phyloP scores from a whole-genome alignment of 2,797 vertebrate species.

The Sarcophilus harrisii region DNA sequence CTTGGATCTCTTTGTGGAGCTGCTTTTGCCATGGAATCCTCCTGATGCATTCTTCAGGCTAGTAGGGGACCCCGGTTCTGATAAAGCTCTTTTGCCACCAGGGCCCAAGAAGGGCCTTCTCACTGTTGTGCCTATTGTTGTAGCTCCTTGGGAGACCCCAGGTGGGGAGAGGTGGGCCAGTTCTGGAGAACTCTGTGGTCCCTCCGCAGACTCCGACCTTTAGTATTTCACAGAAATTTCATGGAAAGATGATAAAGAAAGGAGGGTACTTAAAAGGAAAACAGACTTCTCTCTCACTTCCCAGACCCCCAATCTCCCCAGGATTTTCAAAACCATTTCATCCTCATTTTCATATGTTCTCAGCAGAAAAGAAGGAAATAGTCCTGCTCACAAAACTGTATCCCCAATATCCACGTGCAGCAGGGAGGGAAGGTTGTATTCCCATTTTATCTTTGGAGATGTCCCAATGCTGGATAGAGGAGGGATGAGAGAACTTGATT shows the following conservation, averaged over 20 bases:
- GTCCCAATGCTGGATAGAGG: background rate
- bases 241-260: background rate
- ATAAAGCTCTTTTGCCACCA: background rate
- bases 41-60: constrained; percentile 72
- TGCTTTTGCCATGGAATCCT: constrained; percentile 15
- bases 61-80: constrained; percentile 46
- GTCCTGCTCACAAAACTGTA: background rate
- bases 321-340: background rate
- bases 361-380: background rate
- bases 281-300: background rate
- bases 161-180: background rate
- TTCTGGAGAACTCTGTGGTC: background rate
- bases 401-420: background rate
- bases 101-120: too few relatives aligned
- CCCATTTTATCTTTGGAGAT: background rate
- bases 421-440: background rate
- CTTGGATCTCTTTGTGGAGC: background rate
- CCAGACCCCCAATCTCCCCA: too few relatives aligned
- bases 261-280: background rate
- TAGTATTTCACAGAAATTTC: background rate
- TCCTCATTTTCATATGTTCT: background rate
- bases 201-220: constrained; percentile 30
- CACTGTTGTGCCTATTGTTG: too few relatives aligned
- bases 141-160: background rate
- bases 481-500: background rate